Evolutionary conservation across 2,113 vertebrate species (phyloP).

Genomic region (Pionites leucogaster): DNA sequence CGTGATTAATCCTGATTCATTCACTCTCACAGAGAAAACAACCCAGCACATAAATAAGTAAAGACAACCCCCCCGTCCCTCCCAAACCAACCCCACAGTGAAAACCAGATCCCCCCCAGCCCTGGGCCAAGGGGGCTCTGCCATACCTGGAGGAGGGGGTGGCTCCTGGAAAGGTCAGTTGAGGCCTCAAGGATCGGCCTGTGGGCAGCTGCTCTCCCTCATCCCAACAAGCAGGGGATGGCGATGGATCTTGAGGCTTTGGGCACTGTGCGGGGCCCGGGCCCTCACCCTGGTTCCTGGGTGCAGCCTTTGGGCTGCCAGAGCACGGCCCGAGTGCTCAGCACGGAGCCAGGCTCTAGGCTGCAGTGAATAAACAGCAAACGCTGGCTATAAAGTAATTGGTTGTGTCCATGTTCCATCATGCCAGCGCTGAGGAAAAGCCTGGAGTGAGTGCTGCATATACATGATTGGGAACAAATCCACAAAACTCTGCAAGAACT

Average conservation of each 20-base stretch:
- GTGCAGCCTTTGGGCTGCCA: neutral
- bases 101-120: neutral
- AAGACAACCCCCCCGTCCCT: neutral
- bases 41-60: neutral
- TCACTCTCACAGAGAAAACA: neutral
- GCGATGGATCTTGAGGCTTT: neutral
- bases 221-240: accelerated
- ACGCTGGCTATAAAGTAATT: neutral
- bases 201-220: neutral
- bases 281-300: neutral
- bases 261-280: neutral
- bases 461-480: neutral
- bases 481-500: neutral
- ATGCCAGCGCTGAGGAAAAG: neutral
- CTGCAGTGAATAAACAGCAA: neutral
- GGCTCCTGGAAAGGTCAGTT: neutral
- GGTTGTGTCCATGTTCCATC: neutral
- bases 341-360: neutral
- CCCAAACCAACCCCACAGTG: neutral
- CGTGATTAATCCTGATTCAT: neutral
- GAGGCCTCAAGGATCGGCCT: neutral
- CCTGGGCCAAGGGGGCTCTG: neutral
- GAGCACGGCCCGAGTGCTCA: neutral
- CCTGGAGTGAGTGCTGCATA: neutral
- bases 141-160: neutral